A percentile compares a stretch with the other conserved stretches of the same genome.
These are phyloP conservation scores for Meiosimyza decipiens DNA, from an alignment of 2,888 invertebrate genomes.

Conservation along the genomic window DNA sequence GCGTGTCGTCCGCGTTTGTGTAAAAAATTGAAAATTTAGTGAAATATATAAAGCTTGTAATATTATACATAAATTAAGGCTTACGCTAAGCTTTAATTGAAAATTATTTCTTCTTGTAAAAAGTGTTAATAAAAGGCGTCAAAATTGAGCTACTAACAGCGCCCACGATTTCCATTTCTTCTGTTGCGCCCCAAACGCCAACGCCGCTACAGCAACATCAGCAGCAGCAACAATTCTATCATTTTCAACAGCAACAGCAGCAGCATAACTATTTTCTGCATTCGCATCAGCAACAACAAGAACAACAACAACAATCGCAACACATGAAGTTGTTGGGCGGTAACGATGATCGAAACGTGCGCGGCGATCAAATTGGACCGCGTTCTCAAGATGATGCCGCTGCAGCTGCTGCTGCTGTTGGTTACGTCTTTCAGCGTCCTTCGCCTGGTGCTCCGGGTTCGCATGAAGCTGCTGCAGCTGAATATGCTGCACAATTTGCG, in stretches of 20 bases:
- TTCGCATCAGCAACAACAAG: conserved; percentile 48
- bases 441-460: conserved; percentile 51
- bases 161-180: conserved; percentile 65
- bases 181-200: conserved; percentile 57
- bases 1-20: background rate
- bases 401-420: conserved; percentile 77
- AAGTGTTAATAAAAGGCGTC: conserved; percentile 54
- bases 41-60: background rate
- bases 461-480: conserved; percentile 74
- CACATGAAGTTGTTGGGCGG: conserved; percentile 83
- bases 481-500: conserved; percentile 77
- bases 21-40: background rate
- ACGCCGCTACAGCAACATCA: conserved; percentile 60
- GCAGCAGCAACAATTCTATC: conserved; percentile 52
- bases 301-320: conserved; percentile 61
- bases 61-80: background rate
- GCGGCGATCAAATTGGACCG: conserved; percentile 56
- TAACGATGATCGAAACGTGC: conserved; percentile 75
- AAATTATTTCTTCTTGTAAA: conserved; percentile 20
- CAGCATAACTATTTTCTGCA: conserved; percentile 40
- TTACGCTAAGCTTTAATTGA: conserved; percentile 7
- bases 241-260: conserved; percentile 47
- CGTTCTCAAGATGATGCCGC: conserved; percentile 82
- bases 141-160: conserved; percentile 67
- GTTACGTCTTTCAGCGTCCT: conserved; percentile 79